Base-by-base conservation (phyloP, 1,140 invertebrate genomes). In the Phymastichus coffea region DNA sequence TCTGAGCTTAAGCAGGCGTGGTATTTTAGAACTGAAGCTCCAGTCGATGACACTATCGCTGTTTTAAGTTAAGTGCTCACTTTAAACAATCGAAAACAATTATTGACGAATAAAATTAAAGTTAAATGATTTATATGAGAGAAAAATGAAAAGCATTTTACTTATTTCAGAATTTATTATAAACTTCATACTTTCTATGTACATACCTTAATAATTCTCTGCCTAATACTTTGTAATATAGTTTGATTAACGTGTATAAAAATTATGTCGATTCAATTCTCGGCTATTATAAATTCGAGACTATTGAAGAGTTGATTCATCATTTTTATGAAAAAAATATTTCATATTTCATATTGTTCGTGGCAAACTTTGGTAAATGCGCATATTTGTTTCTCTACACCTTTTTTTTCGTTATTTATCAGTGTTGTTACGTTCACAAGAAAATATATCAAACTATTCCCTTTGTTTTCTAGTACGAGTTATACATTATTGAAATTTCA, bases 121-220 rank as follows among this genome's bases (percentile, higher is more conserved):
- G n/a, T n/a, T n/a, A n/a, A n/a, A n/a, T n/a, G n/a, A n/a, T n/a
- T n/a, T n/a, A n/a, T n/a, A n/a, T n/a, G n/a, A n/a, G n/a, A n/a
- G n/a, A n/a, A n/a, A n/a, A n/a, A n/a, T n/a, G n/a, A n/a, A n/a
- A n/a, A n/a, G n/a, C n/a, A n/a, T n/a, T n/a, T n/a, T n/a, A n/a
- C n/a, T n/a, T n/a, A n/a, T n/a, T n/a, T n/a, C n/a, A n/a, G n/a
- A n/a, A n/a, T 73, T 73, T 73, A 72, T 72, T 73, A 70, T 66
- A 72, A 68, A 73, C 63, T 63, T 68, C 49, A 57, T 70, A 66
- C 10, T 68, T 63, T 57, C 57, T 73, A 73, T 73, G 47, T 73
- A 73, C 69, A 73, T 54, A 38, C 30, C 55, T 59, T 64, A 57
- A 61, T 63, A 63, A 63, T 60, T 53, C 40, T 60, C 43, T 53